These are phyloP conservation scores for Rotaria sp. DNA, from an alignment of 2,888 invertebrate species.

Conservation along the genomic window DNA sequence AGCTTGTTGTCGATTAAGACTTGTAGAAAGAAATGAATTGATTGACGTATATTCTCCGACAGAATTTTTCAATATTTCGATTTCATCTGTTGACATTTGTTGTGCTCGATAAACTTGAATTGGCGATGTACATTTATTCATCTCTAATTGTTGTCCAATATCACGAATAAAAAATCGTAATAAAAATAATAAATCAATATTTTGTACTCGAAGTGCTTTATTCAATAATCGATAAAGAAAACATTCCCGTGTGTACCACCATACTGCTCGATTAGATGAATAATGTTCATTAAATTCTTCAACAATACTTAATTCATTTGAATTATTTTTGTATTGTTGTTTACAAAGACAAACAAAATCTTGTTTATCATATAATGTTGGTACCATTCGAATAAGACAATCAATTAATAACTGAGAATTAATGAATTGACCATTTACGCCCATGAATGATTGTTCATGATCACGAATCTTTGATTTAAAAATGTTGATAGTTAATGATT, in stretches of 20 bases:
- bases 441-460: too few relatives aligned
- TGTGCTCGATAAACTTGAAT: not conserved
- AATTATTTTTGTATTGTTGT: not conserved
- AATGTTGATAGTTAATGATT: too few relatives aligned
- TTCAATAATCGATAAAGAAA: conserved; percentile 19
- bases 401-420: not conserved
- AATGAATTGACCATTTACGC: too few relatives aligned
- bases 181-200: not conserved
- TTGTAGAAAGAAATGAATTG: not conserved
- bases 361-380: not conserved
- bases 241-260: not conserved
- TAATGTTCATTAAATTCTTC: not conserved
- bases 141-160: not conserved
- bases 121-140: not conserved
- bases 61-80: not conserved
- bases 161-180: not conserved
- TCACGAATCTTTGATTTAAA: too few relatives aligned
- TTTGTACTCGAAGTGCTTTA: not conserved
- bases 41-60: not conserved
- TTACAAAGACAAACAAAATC: not conserved
- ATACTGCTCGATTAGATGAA: not conserved
- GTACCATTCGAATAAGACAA: not conserved
- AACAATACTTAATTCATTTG: not conserved
- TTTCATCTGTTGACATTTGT: not conserved
- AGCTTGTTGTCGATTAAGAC: too few relatives aligned